These are phyloP conservation scores for Pelagia noctiluca DNA, from an alignment of 30 jellyfish, hydroid and myxozoan genomes.

Conservation along the genomic window DNA sequence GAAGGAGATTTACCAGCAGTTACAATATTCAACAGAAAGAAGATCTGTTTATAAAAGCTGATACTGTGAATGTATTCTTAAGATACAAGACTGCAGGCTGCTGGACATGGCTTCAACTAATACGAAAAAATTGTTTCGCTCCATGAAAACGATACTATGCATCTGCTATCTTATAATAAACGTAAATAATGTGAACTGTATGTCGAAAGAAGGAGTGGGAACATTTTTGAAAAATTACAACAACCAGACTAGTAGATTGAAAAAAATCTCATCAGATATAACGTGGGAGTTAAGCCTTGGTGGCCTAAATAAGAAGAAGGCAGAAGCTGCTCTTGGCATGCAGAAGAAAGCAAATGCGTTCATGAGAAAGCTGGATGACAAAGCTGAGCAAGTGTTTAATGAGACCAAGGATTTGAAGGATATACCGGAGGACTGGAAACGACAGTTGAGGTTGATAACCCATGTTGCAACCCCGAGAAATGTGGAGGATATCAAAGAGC, in stretches of 20 bases:
- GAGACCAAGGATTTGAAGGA: slow-evolving; percentile 18
- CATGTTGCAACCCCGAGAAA: slow-evolving; percentile 74
- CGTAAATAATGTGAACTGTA: neutral
- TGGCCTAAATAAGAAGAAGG: slow-evolving; percentile 32
- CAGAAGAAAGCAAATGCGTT: slow-evolving; percentile 45
- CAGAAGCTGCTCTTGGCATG: slow-evolving; percentile 43
- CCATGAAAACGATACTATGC: neutral
- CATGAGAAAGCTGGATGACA: slow-evolving; percentile 29
- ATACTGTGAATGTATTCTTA: too few species aligned
- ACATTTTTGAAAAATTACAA: slow-evolving; percentile 66
- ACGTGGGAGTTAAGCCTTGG: slow-evolving; percentile 78
- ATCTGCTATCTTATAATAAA: neutral
- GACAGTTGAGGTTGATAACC: slow-evolving; percentile 81
- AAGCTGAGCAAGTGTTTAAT: slow-evolving; percentile 64
- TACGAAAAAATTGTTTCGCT: too few species aligned
- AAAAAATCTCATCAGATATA: slow-evolving; percentile 35
- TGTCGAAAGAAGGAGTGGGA: slow-evolving; percentile 21
- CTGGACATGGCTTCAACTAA: too few species aligned
- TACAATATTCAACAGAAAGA: too few species aligned
- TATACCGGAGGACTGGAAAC: slow-evolving; percentile 46
- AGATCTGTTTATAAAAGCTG: too few species aligned
- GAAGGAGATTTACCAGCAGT: too few species aligned
- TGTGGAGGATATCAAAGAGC: slow-evolving; percentile 41
- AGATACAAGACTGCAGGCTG: too few species aligned
- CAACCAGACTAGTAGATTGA: slow-evolving; percentile 70